Evolutionary conservation across 2,113 vertebrate species (phyloP), one percentile per base, ranked within the genome.

Genomic region (Camelus bactrianus): DNA sequence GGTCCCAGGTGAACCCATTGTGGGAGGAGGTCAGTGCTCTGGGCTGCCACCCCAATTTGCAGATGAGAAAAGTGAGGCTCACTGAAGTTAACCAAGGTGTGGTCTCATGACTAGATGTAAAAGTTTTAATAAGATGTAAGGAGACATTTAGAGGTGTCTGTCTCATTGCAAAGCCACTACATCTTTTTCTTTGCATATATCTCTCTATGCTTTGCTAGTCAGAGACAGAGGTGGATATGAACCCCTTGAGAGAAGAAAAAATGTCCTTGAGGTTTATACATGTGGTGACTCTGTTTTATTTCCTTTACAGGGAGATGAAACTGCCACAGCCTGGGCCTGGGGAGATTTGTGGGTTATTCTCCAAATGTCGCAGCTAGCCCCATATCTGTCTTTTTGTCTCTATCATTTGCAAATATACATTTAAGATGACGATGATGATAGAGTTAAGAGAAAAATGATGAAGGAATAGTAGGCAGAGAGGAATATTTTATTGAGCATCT

Each of bases 41-140:
- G 12, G 46, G 28, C 20, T 75, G 15, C 20, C 20, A 73, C 46
- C n/a, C 60, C 79, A 85, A 5, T 77, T 38, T 86, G 38, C 50
- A 69, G 73, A 54, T 82, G 28, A 89, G 38, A 83, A 84, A 69
- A 94, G 28, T 77, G 56, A 85, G 73, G 50, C 72, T 65, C n/a
- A 4, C 1, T 30, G 28, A 22, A 8, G 46, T 46, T 52, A 73
- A 73, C 4, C 52, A 82, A 72, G 16, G 10, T 52, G 3, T 10
- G 0, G 2, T 56, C 46, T 89, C 19, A 1, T 26, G 46, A 70
- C 67, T 42, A 50, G 26, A 35, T 24, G 2, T 73, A 9, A 58
- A 38, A n/a, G 2, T 9, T 28, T 42, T 28, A 50, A 28, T 42
- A 60, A 70, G 38, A 48, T 38, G 24, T 52, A 28, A 77, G 6